Evolutionary conservation across 2,113 vertebrate genomes (phyloP), one percentile per base, ranked within the genome.

Genomic region (Toxotes jaculatrix): DNA sequence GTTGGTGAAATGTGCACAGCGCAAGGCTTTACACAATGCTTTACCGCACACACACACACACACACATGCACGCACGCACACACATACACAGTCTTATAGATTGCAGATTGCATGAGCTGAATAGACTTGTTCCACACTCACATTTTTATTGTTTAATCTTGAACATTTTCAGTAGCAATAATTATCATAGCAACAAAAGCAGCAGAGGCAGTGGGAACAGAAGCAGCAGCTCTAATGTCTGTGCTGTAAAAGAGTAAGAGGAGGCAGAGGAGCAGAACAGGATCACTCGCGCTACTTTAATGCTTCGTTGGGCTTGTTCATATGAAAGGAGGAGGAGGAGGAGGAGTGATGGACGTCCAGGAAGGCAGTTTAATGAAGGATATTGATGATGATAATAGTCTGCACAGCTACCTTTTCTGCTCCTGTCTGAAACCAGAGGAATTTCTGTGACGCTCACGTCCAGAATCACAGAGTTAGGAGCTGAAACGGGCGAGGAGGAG

Each of bases 291-390:
- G 45, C 62, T 70, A 40, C 71, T 64, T 70, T 59, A 65, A 64
- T 36, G 76, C 64, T 61, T 76, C 77, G 53, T 11, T 65, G 71
- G 51, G 16, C 43, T 9, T 17, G 60, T 61, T 78, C 47, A 34
- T 27, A 51, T 71, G 66, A 56, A n/a, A 51, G 40, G 53, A 60
- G 63, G 40, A 51, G 23, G 40, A 51, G 23, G 32, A 42, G 31
- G 51, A 65, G 53, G 5, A 45, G 40, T 38, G 68, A 74, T 23
- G 47, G 40, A 27, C 27, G 27, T 27, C 27, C 27, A 61, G 23
- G 12, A 40, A 36, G 51, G 80, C 80, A 60, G 57, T 10, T 70
- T 69, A 74, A 68, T 82, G 57, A 42, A 69, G 49, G 34, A 61
- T 14, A 57, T 61, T 72, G 55, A 71, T 55, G 65, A 43, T 31